Base-by-base conservation (phyloP, 1,140 invertebrate species). In the Drosophila pectinifera region DNA sequence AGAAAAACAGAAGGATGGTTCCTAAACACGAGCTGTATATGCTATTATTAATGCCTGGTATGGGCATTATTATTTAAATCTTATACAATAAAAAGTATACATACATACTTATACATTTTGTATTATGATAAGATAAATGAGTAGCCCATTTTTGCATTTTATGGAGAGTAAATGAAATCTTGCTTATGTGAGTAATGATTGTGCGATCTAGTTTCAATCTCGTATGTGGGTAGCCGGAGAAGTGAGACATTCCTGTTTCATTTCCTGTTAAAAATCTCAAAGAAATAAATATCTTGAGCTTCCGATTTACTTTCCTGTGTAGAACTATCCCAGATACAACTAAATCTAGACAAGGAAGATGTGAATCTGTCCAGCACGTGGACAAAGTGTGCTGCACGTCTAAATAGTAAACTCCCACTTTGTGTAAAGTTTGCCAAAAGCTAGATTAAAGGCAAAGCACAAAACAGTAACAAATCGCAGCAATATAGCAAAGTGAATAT, bases 381-480 rank as follows among this genome's bases (percentile, higher is more conserved):
- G 53, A 72, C 55, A 54, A 63, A 72, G 73, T 81, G 78, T 80
- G 78, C 46, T 54, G n/a, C 11, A 38, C 28, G 22, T 34, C 26
- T 31, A 7, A 28, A 28, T 10, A 16, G 18, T 31, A 48, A 36
- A 16, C 20, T 38, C 22, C 22, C 5, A 5, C 16, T 34, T 20
- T 22, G 49, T 18, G 20, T 64, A 73, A 51, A 39, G 43, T 73
- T 58, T 34, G 73, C 46, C 26, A 41, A 55, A 49, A 57, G 54
- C 64, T 76, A 76, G 46, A 54, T 70, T 63, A 76, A 73, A 61
- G 34, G 36, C 20, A 68, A 79, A 73, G 62, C 31, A 24, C 42
- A 63, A 73, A 81, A 78, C 81, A 80, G 76, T 54, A 63, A 80
- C 53, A 82, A 62, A 70, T 86, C 67, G 76, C 24, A 73, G 76